These are phyloP conservation scores for Columba livia DNA, from an alignment of 2,113 vertebrate genomes.

Conservation along the genomic window DNA sequence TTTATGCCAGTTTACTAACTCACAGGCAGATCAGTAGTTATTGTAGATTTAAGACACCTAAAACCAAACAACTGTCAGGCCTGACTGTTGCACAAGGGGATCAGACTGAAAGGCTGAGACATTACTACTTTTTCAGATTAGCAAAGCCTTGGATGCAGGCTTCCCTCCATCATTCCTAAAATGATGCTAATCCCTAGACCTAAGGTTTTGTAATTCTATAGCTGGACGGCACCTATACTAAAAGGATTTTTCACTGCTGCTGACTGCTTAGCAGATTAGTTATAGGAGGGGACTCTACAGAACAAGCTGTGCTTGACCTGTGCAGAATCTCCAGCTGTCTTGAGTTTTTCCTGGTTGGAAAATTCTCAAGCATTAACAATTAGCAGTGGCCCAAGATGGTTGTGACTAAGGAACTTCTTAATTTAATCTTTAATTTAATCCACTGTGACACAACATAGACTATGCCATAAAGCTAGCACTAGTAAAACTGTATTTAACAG, in stretches of 20 bases:
- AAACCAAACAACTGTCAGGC: constrained; percentile 5
- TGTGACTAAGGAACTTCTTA: neutral
- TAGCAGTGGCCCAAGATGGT: neutral
- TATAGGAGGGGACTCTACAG: neutral
- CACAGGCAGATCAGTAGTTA: neutral
- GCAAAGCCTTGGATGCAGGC: neutral
- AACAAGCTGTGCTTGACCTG: neutral
- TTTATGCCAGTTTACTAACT: neutral
- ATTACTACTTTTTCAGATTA: constrained; percentile 30
- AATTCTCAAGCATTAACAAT: neutral
- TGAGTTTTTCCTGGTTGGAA: neutral
- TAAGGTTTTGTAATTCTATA: constrained; percentile 29
- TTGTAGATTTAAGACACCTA: neutral
- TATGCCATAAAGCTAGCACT: neutral
- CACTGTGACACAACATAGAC: neutral
- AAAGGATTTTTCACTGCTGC: constrained; percentile 47
- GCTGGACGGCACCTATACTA: constrained; percentile 21
- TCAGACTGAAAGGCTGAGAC: constrained; percentile 27
- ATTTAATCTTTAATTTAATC: neutral
- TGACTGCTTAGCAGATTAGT: constrained; percentile 23
- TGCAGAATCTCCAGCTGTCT: neutral
- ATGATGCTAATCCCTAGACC: constrained; percentile 47
- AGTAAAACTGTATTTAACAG: neutral
- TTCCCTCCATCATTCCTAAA: constrained; percentile 35
- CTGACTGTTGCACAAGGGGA: neutral